phyloP scores from a whole-genome alignment of 2,113 vertebrate species.

The Thamnaconus septentrionalis region DNA sequence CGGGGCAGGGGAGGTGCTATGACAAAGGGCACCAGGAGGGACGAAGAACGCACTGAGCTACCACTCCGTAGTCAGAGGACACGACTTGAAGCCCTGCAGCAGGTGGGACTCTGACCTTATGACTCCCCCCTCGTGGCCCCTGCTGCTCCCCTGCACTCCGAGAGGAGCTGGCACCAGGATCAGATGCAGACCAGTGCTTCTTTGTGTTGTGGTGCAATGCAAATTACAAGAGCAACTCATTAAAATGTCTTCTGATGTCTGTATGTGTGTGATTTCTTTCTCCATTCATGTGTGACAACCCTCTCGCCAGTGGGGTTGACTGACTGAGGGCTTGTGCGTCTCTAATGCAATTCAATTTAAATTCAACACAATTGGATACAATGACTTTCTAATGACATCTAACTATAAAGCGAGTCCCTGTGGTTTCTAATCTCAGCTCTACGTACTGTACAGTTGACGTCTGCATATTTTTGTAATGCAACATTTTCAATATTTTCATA shows the following conservation, averaged over 20 bases:
- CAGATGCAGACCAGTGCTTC: conserved; percentile 25
- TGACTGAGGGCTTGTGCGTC: no score
- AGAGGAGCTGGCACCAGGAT: background rate
- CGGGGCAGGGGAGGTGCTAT: conserved; percentile 68
- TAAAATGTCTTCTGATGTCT: conserved; percentile 39
- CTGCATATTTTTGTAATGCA: no score
- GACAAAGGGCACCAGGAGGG: conserved; percentile 69
- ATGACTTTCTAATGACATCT: no score
- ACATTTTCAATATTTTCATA: no score
- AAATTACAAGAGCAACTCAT: conserved; percentile 36
- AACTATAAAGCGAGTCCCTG: no score
- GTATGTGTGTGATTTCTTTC: background rate
- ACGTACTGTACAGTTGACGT: no score
- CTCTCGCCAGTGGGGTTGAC: background rate
- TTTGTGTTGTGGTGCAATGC: conserved; percentile 43
- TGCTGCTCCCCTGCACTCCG: conserved; percentile 20
- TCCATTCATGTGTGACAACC: background rate
- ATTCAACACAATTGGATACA: no score
- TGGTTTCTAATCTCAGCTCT: no score
- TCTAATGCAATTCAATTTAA: no score
- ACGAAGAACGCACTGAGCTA: conserved; percentile 29
- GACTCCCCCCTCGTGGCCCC: background rate
- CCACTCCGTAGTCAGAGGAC: conserved; percentile 39
- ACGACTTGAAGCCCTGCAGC: conserved; percentile 35
- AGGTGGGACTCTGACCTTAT: conserved; percentile 3